phyloP scores from a whole-genome alignment of 2,797 vertebrate species.

The Garrulus glandarius region DNA sequence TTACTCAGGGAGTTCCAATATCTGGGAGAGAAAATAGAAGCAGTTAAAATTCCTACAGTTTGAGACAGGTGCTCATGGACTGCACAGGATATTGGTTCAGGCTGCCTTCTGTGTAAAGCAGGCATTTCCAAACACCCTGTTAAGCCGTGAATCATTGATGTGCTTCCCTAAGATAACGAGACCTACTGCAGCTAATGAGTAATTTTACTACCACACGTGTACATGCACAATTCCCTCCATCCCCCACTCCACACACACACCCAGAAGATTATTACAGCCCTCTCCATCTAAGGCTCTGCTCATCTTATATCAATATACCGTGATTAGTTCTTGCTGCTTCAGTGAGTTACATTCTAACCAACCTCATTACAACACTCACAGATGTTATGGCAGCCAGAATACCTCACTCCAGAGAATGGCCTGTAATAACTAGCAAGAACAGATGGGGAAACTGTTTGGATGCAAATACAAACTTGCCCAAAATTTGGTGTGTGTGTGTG shows the following conservation, averaged over 20 bases:
- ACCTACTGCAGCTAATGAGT: background rate
- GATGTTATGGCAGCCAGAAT: constrained; percentile 23
- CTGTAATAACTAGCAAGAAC: constrained; percentile 22
- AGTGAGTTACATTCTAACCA: constrained; percentile 41
- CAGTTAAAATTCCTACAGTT: background rate
- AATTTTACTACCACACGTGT: constrained; percentile 32
- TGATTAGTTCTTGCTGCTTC: constrained; percentile 43
- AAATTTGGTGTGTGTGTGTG: background rate
- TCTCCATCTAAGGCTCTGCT: constrained; percentile 1
- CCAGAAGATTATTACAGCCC: constrained; percentile 29
- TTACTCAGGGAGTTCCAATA: constrained; percentile 99
- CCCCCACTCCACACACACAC: background rate
- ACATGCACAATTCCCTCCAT: background rate
- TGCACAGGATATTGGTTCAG: background rate
- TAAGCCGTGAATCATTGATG: background rate
- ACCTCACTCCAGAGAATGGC: constrained; percentile 30
- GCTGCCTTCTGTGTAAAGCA: background rate
- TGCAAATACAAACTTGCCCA: constrained; percentile 3
- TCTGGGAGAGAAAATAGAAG: constrained; percentile 68
- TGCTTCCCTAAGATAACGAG: constrained; percentile 28
- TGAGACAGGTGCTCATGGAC: background rate
- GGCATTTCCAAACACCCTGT: background rate
- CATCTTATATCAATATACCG: background rate
- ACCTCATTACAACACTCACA: constrained; percentile 17
- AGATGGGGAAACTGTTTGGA: constrained; percentile 55